Evolutionary conservation across 2,797 vertebrate genomes (phyloP).

Genomic region (Tadarida brasiliensis): DNA sequence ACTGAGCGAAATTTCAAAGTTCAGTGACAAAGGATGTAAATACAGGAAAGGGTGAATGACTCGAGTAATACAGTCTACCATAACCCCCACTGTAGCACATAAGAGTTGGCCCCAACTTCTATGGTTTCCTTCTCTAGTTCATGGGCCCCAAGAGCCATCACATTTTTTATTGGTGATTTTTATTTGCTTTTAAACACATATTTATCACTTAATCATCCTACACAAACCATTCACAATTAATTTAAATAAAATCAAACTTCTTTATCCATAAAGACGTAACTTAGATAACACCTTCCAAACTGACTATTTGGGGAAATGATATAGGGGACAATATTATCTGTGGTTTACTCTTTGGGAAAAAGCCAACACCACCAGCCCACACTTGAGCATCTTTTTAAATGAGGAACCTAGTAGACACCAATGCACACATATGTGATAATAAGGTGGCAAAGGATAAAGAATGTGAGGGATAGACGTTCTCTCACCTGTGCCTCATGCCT

Average conservation of each 20-base stretch:
- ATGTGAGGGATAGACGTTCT: not conserved
- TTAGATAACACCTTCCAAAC: not conserved
- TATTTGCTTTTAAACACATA: conserved; percentile 6
- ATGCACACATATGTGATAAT: not conserved
- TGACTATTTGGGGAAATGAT: not conserved
- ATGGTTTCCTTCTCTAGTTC: not conserved
- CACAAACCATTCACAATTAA: not conserved
- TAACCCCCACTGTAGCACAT: not conserved
- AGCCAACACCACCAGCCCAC: too few species aligned
- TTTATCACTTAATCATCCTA: not conserved
- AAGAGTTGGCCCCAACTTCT: not conserved
- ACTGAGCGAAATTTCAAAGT: not conserved
- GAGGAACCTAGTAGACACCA: not conserved
- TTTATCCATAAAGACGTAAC: not conserved
- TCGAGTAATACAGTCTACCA: not conserved
- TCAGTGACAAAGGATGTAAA: not conserved
- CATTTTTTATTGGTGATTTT: not conserved
- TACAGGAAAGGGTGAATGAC: not conserved
- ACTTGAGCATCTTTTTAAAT: not conserved
- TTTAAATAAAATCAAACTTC: not conserved
- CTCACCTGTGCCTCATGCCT: not conserved
- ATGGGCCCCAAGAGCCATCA: not conserved
- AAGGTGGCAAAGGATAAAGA: not conserved
- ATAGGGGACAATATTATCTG: not conserved
- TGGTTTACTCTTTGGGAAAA: not conserved